Conservation (phyloP, 2,797 vertebrate genomes). For the Choloepus didactylus region DNA sequence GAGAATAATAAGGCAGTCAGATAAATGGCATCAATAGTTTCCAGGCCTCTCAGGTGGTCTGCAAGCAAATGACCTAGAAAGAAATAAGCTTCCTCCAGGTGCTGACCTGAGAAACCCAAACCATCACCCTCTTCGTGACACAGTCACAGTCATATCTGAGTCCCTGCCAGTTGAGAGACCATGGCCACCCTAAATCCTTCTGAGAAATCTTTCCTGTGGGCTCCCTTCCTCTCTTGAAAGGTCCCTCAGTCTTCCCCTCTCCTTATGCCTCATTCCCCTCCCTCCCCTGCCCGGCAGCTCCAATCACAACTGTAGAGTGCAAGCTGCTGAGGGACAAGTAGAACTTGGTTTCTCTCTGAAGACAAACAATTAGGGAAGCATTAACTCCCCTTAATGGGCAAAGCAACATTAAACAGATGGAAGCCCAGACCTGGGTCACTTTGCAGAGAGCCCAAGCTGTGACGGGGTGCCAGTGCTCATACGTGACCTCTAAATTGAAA, state of each 20-base stretch:
- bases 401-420: constrained; percentile 70
- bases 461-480: constrained; percentile 42
- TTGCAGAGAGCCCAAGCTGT: constrained; percentile 54
- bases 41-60: not conserved
- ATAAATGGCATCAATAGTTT: too few species aligned
- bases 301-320: not conserved
- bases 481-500: constrained; percentile 74
- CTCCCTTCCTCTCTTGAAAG: not conserved
- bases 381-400: constrained; percentile 65
- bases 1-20: not conserved
- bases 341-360: constrained; percentile 60
- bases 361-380: constrained; percentile 65
- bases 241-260: not conserved
- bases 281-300: not conserved
- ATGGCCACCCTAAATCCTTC: not conserved
- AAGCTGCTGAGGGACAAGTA: not conserved
- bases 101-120: not conserved
- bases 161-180: not conserved
- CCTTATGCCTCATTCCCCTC: not conserved
- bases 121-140: not conserved
- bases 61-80: not conserved
- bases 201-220: fast-evolving
- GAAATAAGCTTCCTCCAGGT: not conserved
- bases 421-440: constrained; percentile 54
- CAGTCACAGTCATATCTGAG: fast-evolving